Evolutionary conservation across 2,113 vertebrate genomes (phyloP), one percentile per base, ranked within the genome.

Genomic region (Dolichotis patagonum): DNA sequence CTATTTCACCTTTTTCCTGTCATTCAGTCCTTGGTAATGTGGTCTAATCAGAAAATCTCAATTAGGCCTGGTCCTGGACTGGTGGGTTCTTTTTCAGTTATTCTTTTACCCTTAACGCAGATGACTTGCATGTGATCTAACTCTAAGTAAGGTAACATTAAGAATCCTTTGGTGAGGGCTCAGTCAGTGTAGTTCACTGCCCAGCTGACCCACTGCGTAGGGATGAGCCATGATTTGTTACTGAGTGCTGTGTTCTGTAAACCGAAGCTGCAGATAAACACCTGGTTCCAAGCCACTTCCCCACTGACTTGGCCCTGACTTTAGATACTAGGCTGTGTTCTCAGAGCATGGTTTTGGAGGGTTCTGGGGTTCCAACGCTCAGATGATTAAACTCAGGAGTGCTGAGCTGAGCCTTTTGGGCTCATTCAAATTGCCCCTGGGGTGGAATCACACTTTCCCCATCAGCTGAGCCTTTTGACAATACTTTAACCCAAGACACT

Each of bases 81-180:
- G n/a, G n/a, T n/a, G n/a, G n/a, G 38, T 58, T 97, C 11, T 3
- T 80, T 96, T 85, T 71, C n/a, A 82, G 5, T 46, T 60, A 67
- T 28, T n/a, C 5, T 90, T 88, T 96, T 17, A 77, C 78, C n/a
- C 85, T 54, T 65, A 56, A 49, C 52, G 20, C 11, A 92, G 52
- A 8, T 49, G 35, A 83, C 41, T 63, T 83, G 58, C 7, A 22
- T 1, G 65, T 13, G 20, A 71, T 82, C 60, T 93, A 84, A 54
- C 5, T 4, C 35, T 96, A 69, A 49, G 26, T 67, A 96, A 60
- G 7, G 90, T 32, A 35, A 67, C 54, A 30, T 0, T 77, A 30
- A 65, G 20, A 62, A 3, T 22, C 91, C 56, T 88, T 54, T 41
- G 3, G 16, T 89, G 73, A 95, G 84, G 52, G 92, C 2, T 54